Conservation (phyloP, 2,113 vertebrate genomes). For the Argyrosomus japonicus region DNA sequence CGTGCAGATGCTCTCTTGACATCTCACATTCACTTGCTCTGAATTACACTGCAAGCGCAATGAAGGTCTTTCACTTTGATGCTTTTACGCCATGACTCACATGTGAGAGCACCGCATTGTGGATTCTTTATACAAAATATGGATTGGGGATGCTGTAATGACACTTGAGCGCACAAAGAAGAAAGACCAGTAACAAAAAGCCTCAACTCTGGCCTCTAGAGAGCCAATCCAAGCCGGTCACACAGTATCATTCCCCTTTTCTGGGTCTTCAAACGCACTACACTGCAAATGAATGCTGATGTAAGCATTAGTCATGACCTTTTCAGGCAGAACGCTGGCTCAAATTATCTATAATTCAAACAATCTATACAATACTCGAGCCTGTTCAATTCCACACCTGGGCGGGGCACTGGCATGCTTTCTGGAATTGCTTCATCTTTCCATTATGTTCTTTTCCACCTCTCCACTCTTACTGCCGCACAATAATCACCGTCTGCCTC, state of each 20-base stretch:
- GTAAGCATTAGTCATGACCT: conserved; percentile 48
- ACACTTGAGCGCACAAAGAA: conserved; percentile 31
- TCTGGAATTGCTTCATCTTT: conserved; percentile 57
- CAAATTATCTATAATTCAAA: conserved; percentile 53
- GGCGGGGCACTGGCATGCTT: conserved; percentile 30
- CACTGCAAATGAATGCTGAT: conserved; percentile 46
- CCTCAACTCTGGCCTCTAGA: conserved; percentile 19
- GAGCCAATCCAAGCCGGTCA: conserved; percentile 39
- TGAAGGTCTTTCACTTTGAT: background rate
- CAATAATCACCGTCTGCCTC: conserved; percentile 51
- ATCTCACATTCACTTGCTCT: background rate
- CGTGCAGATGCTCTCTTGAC: background rate
- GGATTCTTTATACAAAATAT: conserved; percentile 28
- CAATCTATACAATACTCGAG: conserved; percentile 52
- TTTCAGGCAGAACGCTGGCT: conserved; percentile 38
- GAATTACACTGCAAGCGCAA: background rate
- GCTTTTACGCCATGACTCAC: conserved; percentile 2
- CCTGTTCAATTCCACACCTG: conserved; percentile 35
- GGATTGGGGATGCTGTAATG: conserved; percentile 49
- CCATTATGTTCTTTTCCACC: conserved; percentile 48
- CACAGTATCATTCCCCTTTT: conserved; percentile 4
- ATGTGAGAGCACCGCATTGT: background rate
- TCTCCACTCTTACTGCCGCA: conserved; percentile 12
- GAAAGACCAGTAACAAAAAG: conserved; percentile 34
- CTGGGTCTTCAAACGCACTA: conserved; percentile 38